Base-by-base conservation (phyloP, 2,113 vertebrate genomes). In the Cavia porcellus region DNA sequence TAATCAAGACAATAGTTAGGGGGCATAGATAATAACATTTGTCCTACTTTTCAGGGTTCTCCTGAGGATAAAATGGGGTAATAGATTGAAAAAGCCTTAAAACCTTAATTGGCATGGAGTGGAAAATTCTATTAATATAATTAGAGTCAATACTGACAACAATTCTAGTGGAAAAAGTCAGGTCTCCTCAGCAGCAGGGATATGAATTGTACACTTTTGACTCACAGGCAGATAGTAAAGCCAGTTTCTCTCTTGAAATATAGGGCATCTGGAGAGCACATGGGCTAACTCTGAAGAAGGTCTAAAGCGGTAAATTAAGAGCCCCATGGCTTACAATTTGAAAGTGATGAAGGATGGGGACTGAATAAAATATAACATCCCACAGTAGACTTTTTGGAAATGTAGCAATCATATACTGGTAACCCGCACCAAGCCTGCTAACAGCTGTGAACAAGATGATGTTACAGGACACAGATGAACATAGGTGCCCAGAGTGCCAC, bases 71-170 rank as follows among this genome's bases (percentile, higher is more conserved):
- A 96, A 95, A 96, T 94, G 82, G 19, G 95, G 96, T 96, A 97
- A 97, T 97, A 95, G 95, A 97, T 93, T 92, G 64, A 92, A 97
- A 97, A 96, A 87, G 77, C 64, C 79, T 97, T 97, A 90, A 97
- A 96, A 96, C 20, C 32, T 96, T 98, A 97, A 97, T 98, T 97
- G 97, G 96, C 85, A 70, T 24, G 30, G 82, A 96, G 88, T 96
- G 55, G 61, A 96, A 96, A 95, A 86, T 97, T 96, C 97, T 97
- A 94, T 97, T 98, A 97, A 97, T 97, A 97, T 89, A 88, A 87
- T 35, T 47, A 94, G 35, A 95, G 90, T 97, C 96, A 97, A 98
- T 92, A 97, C 92, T 80, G 94, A 95, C 94, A 97, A 97, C 68
- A 97, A 94, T 89, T 86, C 52, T 92, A 35, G 92, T 90, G 66